Percentiles rank a stretch among this genome's conserved stretches.
phyloP scores from a whole-genome alignment of 2,888 invertebrate species.

The Ichneumoninae sp. region DNA sequence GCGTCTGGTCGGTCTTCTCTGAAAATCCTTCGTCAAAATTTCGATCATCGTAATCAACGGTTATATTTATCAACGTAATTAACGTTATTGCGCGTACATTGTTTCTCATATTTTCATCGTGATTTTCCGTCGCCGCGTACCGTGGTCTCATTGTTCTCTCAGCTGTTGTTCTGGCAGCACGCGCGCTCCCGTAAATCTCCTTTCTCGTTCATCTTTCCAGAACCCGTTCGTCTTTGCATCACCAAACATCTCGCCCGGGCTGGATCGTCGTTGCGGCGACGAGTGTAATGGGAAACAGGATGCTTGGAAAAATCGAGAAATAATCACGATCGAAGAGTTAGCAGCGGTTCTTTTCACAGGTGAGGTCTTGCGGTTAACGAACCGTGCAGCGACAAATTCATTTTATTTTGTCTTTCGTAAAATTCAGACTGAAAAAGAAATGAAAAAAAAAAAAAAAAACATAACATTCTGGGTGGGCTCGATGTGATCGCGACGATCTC shows the following conservation, averaged over 20 bases:
- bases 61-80: neutral
- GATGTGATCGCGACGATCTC: constrained; percentile 36
- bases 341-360: neutral
- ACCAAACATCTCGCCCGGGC: neutral
- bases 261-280: neutral
- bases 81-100: neutral
- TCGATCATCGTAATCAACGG: neutral
- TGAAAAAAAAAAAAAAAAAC: constrained; percentile 33
- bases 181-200: neutral
- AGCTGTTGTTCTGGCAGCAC: neutral
- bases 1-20: neutral
- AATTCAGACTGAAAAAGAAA: constrained; percentile 3
- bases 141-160: constrained; percentile 9
- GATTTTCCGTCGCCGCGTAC: neutral
- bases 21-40: neutral
- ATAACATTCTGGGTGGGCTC: constrained; percentile 31
- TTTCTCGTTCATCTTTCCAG: neutral
- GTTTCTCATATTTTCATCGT: neutral
- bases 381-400: neutral
- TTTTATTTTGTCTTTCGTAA: neutral
- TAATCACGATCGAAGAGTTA: neutral
- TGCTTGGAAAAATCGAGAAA: neutral
- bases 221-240: neutral
- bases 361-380: neutral
- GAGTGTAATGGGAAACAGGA: neutral